Conservation (phyloP, 2,888 invertebrate species). For the Chydorus sphaericus region DNA sequence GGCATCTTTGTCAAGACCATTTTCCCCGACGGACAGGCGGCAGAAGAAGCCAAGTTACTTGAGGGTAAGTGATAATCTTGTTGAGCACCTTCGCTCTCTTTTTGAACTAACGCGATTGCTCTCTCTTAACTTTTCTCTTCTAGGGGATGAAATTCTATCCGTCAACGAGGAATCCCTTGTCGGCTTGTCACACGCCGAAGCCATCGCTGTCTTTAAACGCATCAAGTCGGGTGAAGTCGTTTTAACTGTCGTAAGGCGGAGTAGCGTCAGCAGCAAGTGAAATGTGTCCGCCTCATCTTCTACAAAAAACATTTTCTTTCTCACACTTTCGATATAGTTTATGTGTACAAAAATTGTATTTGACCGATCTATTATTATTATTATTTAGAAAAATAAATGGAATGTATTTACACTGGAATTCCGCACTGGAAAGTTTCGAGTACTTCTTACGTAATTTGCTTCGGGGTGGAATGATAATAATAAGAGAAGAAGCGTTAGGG, state of each 20-base stretch:
- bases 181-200: constrained; percentile 29
- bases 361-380: too few relatives aligned
- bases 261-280: too few relatives aligned
- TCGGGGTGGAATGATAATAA: too few relatives aligned
- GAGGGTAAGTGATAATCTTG: constrained; percentile 45
- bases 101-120: not conserved
- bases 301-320: too few relatives aligned
- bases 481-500: too few relatives aligned
- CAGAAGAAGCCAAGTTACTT: constrained; percentile 63
- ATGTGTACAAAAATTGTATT: too few relatives aligned
- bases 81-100: not conserved
- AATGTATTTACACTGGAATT: too few relatives aligned
- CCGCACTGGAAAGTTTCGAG: too few relatives aligned
- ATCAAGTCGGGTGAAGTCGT: constrained; percentile 16
- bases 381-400: too few relatives aligned
- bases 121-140: not conserved
- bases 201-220: constrained; percentile 27
- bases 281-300: too few relatives aligned
- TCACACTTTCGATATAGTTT: too few relatives aligned
- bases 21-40: constrained; percentile 69
- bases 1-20: constrained; percentile 82
- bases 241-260: constrained; percentile 14
- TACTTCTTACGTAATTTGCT: too few relatives aligned
- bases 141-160: constrained; percentile 28
- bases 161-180: constrained; percentile 29